phyloP scores from a whole-genome alignment of 2,113 vertebrate genomes.

The Sapajus apella region DNA sequence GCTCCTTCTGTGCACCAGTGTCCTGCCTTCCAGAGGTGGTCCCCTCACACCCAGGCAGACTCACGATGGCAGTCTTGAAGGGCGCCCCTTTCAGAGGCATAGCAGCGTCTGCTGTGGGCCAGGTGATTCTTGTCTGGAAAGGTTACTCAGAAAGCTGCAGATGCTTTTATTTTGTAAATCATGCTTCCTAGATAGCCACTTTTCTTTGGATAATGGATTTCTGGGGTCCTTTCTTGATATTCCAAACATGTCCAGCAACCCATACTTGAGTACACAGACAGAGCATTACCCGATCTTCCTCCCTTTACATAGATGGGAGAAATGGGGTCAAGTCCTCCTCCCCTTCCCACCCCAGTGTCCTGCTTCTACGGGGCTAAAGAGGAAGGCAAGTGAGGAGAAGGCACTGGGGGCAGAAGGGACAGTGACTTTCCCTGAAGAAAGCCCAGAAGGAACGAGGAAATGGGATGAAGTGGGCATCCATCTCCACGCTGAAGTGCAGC shows the following conservation, averaged over 20 bases:
- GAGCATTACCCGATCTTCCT: neutral
- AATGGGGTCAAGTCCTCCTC: neutral
- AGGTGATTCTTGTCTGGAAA: neutral
- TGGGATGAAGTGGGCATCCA: neutral
- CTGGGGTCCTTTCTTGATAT: neutral
- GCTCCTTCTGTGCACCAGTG: rapidly evolving
- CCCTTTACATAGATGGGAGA: neutral
- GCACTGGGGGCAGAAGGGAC: too few species aligned
- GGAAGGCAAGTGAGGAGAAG: neutral
- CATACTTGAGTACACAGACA: neutral
- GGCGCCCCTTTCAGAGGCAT: neutral
- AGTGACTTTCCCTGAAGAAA: neutral
- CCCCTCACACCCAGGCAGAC: neutral
- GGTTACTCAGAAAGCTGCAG: neutral
- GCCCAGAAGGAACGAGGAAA: neutral
- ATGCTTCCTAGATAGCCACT: neutral
- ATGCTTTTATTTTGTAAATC: neutral
- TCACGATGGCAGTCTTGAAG: neutral
- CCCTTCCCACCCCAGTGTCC: neutral
- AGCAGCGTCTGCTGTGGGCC: neutral
- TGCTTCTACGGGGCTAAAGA: neutral
- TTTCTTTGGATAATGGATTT: neutral
- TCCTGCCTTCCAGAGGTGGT: neutral
- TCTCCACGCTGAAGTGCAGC: neutral
- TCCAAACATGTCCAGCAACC: neutral